Evolutionary conservation across 2,888 invertebrate genomes (phyloP).

Genomic region (Epinotia demarniana): DNA sequence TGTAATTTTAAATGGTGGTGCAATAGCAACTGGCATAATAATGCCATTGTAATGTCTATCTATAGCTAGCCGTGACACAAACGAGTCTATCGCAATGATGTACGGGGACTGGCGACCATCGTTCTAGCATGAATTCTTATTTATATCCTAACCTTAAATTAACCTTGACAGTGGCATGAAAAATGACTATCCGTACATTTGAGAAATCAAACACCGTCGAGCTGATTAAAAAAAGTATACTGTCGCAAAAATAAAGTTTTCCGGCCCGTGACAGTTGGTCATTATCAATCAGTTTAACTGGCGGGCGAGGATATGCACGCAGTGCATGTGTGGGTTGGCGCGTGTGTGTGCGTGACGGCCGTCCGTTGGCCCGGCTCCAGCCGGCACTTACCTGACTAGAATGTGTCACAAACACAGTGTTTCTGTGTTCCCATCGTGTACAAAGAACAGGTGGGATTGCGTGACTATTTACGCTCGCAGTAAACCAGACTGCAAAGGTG

Average conservation of each 20-base stretch:
- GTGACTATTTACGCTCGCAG: constrained; percentile 31
- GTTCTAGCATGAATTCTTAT: constrained; percentile 63
- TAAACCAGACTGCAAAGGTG: constrained; percentile 25
- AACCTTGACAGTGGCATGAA: constrained; percentile 83
- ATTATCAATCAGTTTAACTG: constrained; percentile 82
- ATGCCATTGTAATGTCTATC: constrained; percentile 55
- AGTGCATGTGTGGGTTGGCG: constrained; percentile 46
- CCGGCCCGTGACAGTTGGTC: constrained; percentile 77
- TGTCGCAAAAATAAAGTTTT: constrained; percentile 73
- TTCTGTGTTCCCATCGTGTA: constrained; percentile 31
- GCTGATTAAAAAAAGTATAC: constrained; percentile 59
- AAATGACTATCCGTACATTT: constrained; percentile 71
- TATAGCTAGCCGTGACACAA: constrained; percentile 55
- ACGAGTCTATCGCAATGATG: constrained; percentile 55
- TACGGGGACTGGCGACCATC: constrained; percentile 64
- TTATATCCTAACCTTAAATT: constrained; percentile 82
- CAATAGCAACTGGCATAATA: constrained; percentile 51
- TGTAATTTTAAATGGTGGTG: constrained; percentile 43
- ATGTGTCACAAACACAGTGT: constrained; percentile 35
- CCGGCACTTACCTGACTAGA: constrained; percentile 49
- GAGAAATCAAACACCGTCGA: constrained; percentile 71
- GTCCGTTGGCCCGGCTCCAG: constrained; percentile 59
- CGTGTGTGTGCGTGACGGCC: constrained; percentile 48
- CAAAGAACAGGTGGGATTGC: constrained; percentile 38
- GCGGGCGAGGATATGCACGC: constrained; percentile 65